Conservation (phyloP, 2,888 invertebrate species). For the Eurois occulta region DNA sequence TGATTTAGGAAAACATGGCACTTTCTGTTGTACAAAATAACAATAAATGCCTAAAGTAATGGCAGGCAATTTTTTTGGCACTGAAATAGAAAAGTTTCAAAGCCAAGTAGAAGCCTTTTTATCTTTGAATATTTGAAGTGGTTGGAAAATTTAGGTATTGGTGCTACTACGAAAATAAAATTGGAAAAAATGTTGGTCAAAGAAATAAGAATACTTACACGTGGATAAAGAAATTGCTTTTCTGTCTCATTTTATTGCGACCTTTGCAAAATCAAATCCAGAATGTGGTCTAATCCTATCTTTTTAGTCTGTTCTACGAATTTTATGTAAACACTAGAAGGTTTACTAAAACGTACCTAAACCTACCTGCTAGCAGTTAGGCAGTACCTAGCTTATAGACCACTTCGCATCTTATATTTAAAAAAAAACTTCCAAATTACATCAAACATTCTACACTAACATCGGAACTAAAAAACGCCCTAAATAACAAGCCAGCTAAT, state of each 20-base stretch:
- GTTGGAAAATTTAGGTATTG: constrained; percentile 18
- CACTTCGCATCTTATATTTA: neutral
- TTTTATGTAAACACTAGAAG: neutral
- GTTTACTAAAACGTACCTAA: neutral
- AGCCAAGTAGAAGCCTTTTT: constrained; percentile 22
- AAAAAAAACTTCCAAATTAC: neutral
- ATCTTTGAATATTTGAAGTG: constrained; percentile 38
- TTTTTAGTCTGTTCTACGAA: neutral
- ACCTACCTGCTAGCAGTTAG: neutral
- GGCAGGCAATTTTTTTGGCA: constrained; percentile 3
- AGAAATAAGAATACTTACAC: constrained; percentile 1
- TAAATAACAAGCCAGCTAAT: constrained; percentile 56
- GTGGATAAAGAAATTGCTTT: constrained; percentile 21
- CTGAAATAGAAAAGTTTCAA: constrained; percentile 42
- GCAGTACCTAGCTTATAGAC: neutral
- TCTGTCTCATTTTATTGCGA: neutral
- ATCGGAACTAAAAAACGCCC: constrained; percentile 32
- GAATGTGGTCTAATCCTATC: neutral
- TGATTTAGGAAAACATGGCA: constrained; percentile 44
- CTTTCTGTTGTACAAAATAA: constrained; percentile 28
- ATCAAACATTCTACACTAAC: constrained; percentile 7
- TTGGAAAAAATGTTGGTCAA: constrained; percentile 28
- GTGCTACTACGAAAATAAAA: constrained; percentile 31
- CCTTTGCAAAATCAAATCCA: neutral
- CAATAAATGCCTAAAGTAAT: constrained; percentile 30